phyloP scores from a whole-genome alignment of 2,888 invertebrate species.

The Quadroppia sp. region DNA sequence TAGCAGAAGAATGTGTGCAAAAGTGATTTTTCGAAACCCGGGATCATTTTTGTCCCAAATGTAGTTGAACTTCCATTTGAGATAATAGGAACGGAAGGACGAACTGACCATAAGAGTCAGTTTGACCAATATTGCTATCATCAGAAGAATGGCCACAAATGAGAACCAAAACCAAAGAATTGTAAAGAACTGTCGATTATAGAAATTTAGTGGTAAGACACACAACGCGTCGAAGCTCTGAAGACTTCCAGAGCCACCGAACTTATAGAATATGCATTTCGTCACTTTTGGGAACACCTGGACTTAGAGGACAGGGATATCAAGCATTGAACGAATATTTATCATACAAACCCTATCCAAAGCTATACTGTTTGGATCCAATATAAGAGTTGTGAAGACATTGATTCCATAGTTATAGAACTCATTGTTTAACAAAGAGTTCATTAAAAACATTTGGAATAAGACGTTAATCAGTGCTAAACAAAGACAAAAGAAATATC shows the following conservation, averaged over 20 bases:
- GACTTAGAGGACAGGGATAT: conserved; percentile 37
- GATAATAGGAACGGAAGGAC: not conserved
- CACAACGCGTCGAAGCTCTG: conserved; percentile 49
- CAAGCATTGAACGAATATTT: not conserved
- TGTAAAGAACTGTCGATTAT: conserved; percentile 49
- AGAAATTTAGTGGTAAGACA: conserved; percentile 49
- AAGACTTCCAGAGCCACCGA: conserved; percentile 48
- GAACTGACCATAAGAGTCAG: not conserved
- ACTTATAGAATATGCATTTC: conserved; percentile 48
- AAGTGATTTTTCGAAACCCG: not conserved
- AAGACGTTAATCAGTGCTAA: conserved; percentile 50
- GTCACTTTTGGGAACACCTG: conserved; percentile 48
- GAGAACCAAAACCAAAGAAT: conserved; percentile 49
- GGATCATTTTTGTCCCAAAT: not conserved
- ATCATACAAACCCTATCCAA: conserved; percentile 36
- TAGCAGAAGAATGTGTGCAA: not conserved
- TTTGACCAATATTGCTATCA: conserved; percentile 11
- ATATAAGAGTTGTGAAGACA: conserved; percentile 44
- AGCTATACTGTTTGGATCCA: conserved; percentile 44
- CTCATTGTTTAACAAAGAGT: conserved; percentile 47
- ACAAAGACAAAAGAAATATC: conserved; percentile 44
- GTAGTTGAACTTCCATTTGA: not conserved
- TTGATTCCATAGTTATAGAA: conserved; percentile 47
- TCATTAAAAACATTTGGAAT: conserved; percentile 53
- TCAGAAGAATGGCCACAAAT: conserved; percentile 45